A percentile compares a stretch with the other conserved stretches of the same genome.
These are phyloP conservation scores for Nycticebus coucang DNA, from an alignment of 2,113 vertebrate genomes.

Conservation along the genomic window DNA sequence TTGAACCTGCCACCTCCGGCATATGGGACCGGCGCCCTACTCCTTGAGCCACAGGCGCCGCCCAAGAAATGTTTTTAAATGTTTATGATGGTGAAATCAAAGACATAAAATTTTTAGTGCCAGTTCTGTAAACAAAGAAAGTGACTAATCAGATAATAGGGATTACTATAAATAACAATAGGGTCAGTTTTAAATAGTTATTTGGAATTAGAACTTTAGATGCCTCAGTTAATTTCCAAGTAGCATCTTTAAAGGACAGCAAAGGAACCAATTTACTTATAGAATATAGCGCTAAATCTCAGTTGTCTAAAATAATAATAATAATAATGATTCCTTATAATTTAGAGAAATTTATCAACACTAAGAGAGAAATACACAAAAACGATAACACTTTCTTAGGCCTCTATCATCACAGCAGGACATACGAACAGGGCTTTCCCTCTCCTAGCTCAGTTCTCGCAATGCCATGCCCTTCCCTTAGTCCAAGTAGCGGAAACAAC, in stretches of 20 bases:
- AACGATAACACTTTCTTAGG: not conserved
- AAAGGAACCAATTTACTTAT: not conserved
- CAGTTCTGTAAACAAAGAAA: slow-evolving; percentile 20
- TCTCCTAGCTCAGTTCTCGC: not conserved
- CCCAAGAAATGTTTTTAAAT: not conserved
- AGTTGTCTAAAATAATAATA: not conserved
- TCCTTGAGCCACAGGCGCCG: too few relatives aligned
- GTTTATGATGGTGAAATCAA: not conserved
- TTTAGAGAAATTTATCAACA: not conserved
- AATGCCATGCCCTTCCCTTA: not conserved
- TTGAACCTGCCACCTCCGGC: too few relatives aligned
- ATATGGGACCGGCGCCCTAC: too few relatives aligned
- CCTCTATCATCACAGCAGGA: not conserved
- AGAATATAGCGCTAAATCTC: not conserved
- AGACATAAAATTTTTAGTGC: not conserved
- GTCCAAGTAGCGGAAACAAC: not conserved
- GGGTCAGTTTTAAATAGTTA: not conserved
- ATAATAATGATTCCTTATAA: not conserved
- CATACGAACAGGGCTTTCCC: not conserved
- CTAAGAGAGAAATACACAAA: not conserved
- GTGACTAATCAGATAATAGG: not conserved
- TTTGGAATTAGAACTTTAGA: not conserved
- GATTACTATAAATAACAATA: slow-evolving; percentile 17
- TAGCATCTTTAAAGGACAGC: not conserved
- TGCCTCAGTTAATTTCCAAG: not conserved